Evolutionary conservation across 2,888 invertebrate genomes (phyloP).

Genomic region (Rhorus exstirpatorius): DNA sequence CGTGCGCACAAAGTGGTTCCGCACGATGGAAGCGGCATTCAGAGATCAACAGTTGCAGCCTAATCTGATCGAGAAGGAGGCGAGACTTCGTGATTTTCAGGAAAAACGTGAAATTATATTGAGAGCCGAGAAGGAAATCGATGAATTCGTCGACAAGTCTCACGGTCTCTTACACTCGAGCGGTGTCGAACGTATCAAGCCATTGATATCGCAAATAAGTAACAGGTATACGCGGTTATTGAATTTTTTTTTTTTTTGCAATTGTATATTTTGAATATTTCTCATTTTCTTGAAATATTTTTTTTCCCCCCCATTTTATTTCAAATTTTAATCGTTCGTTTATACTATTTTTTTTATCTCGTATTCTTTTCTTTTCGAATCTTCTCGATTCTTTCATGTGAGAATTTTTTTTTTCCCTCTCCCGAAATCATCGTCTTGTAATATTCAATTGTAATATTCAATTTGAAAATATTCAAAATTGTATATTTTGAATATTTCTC

Average conservation of each 20-base stretch:
- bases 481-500: too few species aligned
- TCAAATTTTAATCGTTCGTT: too few species aligned
- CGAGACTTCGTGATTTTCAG: constrained; percentile 91
- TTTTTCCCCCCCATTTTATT: too few species aligned
- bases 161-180: constrained; percentile 94
- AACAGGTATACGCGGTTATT: constrained; percentile 87
- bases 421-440: too few species aligned
- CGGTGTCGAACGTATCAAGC: constrained; percentile 94
- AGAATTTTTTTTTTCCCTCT: too few species aligned
- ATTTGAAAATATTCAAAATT: too few species aligned
- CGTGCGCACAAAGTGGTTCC: constrained; percentile 94
- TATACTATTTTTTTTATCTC: too few species aligned
- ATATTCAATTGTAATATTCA: too few species aligned
- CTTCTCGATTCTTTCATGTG: too few species aligned
- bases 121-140: constrained; percentile 94
- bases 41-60: constrained; percentile 95
- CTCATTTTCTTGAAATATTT: not conserved
- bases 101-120: constrained; percentile 92
- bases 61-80: constrained; percentile 93
- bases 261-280: constrained; percentile 27
- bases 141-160: constrained; percentile 95
- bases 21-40: constrained; percentile 93
- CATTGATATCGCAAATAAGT: constrained; percentile 95
- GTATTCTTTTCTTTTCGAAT: too few species aligned
- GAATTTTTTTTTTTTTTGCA: not conserved